Evolutionary conservation across 2,113 vertebrate species (phyloP).

Genomic region (Parus major): DNA sequence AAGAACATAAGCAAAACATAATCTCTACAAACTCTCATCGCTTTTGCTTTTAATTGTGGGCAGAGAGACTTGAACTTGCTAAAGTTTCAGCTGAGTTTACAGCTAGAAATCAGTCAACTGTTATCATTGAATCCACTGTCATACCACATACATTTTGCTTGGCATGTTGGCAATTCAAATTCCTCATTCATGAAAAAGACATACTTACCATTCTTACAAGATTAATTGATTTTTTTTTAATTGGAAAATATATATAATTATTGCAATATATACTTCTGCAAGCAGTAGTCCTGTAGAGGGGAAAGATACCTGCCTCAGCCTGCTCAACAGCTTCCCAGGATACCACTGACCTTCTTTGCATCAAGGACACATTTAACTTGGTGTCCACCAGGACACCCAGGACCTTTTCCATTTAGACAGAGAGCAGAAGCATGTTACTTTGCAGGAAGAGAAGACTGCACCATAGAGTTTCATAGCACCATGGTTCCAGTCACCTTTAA

Average conservation of each 20-base stretch:
- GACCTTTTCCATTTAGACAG: background rate
- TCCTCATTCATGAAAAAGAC: background rate
- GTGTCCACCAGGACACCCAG: background rate
- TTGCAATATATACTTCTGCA: background rate
- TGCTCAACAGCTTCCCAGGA: background rate
- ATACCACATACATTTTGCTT: background rate
- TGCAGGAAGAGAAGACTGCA: background rate
- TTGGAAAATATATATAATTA: background rate
- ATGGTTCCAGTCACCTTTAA: background rate
- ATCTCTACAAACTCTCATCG: background rate
- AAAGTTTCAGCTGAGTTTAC: background rate
- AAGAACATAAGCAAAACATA: background rate
- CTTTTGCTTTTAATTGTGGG: background rate
- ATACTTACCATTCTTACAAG: background rate
- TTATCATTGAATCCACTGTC: background rate
- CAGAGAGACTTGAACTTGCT: background rate
- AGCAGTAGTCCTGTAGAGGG: background rate
- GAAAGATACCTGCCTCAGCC: background rate
- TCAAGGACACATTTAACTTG: background rate
- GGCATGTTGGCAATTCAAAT: background rate
- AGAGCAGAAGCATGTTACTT: background rate
- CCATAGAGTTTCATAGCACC: background rate
- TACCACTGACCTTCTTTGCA: background rate
- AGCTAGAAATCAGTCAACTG: background rate
- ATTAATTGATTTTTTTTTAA: background rate